Percentiles rank a stretch among this genome's conserved stretches.
Conservation (phyloP, 2,113 vertebrate species). For the Clarias gariepinus region DNA sequence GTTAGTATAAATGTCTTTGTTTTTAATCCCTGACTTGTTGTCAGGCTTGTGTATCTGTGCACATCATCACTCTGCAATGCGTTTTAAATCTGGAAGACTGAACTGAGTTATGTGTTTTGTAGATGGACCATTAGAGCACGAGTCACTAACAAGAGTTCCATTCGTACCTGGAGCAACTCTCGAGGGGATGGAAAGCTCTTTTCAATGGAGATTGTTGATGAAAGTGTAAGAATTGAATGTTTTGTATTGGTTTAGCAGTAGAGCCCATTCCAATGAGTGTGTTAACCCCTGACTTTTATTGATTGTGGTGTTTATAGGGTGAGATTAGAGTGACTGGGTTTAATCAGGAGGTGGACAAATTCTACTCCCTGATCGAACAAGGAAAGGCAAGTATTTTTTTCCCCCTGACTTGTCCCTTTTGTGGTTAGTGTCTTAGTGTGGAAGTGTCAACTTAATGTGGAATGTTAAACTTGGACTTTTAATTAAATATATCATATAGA, state of each 20-base stretch:
- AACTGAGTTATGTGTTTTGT: background rate
- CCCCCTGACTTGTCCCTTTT: background rate
- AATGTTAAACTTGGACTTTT: too few relatives aligned
- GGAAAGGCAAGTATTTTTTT: conserved; percentile 84
- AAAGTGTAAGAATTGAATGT: conserved; percentile 80
- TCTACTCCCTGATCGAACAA: conserved; percentile 85
- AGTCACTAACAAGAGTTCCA: conserved; percentile 89
- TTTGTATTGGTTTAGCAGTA: background rate
- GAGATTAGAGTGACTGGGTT: conserved; percentile 96
- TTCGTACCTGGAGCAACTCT: conserved; percentile 97
- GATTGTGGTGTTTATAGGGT: conserved; percentile 73
- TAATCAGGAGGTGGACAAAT: conserved; percentile 95
- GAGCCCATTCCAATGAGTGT: background rate
- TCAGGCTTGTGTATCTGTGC: background rate
- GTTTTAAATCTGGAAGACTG: background rate
- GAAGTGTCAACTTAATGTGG: conserved; percentile 18
- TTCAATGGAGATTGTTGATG: conserved; percentile 92
- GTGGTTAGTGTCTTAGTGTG: background rate
- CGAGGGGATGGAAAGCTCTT: conserved; percentile 96
- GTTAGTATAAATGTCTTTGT: conserved; percentile 71
- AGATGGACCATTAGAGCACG: conserved; percentile 96
- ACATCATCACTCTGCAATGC: background rate
- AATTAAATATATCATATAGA: too few relatives aligned
- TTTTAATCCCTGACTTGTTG: background rate
- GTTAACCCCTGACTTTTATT: background rate